Conservation (phyloP, 2,113 vertebrate species). For the Scomber colias region DNA sequence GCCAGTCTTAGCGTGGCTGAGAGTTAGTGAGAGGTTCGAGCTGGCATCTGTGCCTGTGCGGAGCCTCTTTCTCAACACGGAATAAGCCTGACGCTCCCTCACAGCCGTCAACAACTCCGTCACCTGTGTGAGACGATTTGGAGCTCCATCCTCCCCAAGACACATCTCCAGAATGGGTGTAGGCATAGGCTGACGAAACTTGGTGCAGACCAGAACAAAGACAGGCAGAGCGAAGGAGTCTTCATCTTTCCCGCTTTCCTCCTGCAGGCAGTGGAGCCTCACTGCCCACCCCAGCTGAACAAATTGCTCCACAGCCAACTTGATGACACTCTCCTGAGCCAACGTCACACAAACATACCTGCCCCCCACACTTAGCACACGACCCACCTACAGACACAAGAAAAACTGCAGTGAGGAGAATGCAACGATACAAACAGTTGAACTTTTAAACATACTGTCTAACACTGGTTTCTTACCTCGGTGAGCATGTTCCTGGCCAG, state of each 20-base stretch:
- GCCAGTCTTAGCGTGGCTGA: conserved; percentile 87
- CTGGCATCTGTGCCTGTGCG: conserved; percentile 80
- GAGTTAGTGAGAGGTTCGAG: conserved; percentile 85
- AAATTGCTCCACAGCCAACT: conserved; percentile 91
- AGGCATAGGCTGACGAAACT: conserved; percentile 88
- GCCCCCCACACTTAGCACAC: conserved; percentile 91
- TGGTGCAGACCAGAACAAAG: conserved; percentile 94
- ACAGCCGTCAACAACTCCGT: conserved; percentile 87
- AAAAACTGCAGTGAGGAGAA: background rate
- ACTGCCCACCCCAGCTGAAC: conserved; percentile 91
- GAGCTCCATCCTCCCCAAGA: conserved; percentile 88
- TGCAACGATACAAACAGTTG: background rate
- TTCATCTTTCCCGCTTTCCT: conserved; percentile 60
- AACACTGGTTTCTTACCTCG: conserved; percentile 76
- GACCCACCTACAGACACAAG: conserved; percentile 81
- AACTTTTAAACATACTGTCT: no score
- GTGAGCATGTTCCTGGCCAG: conserved; percentile 89
- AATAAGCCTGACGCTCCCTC: conserved; percentile 91
- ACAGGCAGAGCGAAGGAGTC: conserved; percentile 89
- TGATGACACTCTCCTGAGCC: conserved; percentile 92
- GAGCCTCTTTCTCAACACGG: conserved; percentile 90
- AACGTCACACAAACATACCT: conserved; percentile 96
- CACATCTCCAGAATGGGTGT: conserved; percentile 92
- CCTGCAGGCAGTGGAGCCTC: conserved; percentile 90
- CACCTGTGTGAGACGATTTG: conserved; percentile 80